Percentiles rank a stretch among this genome's conserved stretches.
phyloP scores from a whole-genome alignment of 2,888 invertebrate species.

The Zaprionus obscuricornis region DNA sequence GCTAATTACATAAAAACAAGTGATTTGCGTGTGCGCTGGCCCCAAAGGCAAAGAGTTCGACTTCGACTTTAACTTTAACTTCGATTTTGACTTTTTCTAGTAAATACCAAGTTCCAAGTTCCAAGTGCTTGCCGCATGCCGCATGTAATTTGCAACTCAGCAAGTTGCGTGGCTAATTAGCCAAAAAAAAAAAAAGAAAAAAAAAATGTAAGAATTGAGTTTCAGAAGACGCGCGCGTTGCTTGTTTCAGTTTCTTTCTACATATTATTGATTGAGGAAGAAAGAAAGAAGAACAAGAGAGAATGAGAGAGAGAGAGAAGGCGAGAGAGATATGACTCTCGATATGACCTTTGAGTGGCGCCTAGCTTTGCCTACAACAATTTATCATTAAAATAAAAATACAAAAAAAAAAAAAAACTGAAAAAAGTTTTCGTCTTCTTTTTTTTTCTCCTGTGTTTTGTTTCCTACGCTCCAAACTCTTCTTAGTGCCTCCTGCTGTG shows the following conservation, averaged over 20 bases:
- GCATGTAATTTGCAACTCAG: constrained; percentile 73
- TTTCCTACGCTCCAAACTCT: constrained; percentile 32
- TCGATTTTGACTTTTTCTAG: constrained; percentile 18
- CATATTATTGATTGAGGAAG: too few species aligned
- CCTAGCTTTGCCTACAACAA: constrained; percentile 49
- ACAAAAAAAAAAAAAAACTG: constrained; percentile 59
- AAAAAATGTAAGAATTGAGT: constrained; percentile 19
- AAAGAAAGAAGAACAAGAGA: constrained; percentile 3
- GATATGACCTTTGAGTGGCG: constrained; percentile 65
- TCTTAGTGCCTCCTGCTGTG: constrained; percentile 54
- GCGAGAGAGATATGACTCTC: background rate
- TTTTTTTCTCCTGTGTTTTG: constrained; percentile 19
- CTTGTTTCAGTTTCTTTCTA: too few species aligned
- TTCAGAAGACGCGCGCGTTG: constrained; percentile 23
- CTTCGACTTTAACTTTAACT: constrained; percentile 22
- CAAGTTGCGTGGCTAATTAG: constrained; percentile 70
- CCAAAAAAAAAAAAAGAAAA: constrained; percentile 29
- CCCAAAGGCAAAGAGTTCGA: constrained; percentile 26
- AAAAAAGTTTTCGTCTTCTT: constrained; percentile 63
- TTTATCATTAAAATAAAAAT: constrained; percentile 66
- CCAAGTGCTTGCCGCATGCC: constrained; percentile 25
- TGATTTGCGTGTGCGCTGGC: constrained; percentile 67
- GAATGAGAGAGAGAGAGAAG: background rate
- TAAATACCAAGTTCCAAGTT: constrained; percentile 24
- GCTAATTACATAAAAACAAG: constrained; percentile 72